These are phyloP conservation scores for Drosophila phalerata DNA, from an alignment of 2,888 invertebrate species.

Conservation along the genomic window DNA sequence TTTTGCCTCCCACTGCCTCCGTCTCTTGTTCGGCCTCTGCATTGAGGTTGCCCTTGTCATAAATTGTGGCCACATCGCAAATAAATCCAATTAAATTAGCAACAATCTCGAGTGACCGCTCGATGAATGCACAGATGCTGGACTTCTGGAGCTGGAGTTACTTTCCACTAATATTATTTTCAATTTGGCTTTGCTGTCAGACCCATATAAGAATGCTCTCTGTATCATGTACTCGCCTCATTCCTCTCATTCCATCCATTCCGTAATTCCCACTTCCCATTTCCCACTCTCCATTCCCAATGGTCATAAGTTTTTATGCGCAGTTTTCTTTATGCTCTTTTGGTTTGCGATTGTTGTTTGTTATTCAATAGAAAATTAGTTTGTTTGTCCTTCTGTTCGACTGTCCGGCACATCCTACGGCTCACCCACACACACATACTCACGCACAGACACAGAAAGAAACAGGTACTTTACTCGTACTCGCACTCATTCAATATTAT, in stretches of 20 bases:
- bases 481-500: conserved; percentile 44
- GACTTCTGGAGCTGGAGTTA: conserved; percentile 1
- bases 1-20: neutral
- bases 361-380: conserved; percentile 72
- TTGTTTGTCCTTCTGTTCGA: conserved; percentile 55
- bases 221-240: neutral
- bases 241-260: neutral
- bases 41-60: conserved; percentile 25
- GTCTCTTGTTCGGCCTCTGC: neutral
- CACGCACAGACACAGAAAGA: neutral
- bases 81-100: conserved; percentile 78
- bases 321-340: conserved; percentile 48
- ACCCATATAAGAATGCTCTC: conserved; percentile 25
- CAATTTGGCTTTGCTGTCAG: conserved; percentile 46
- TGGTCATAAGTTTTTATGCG: conserved; percentile 51
- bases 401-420: neutral
- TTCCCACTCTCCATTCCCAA: conserved; percentile 9
- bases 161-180: conserved; percentile 50
- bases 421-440: conserved; percentile 9
- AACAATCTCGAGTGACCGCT: conserved; percentile 66
- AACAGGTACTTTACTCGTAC: conserved; percentile 37
- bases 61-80: conserved; percentile 66
- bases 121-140: conserved; percentile 35
- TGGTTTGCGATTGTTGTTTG: conserved; percentile 39
- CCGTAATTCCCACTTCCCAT: neutral